Evolutionary conservation across 2,888 invertebrate genomes (phyloP).

Genomic region (Elysia crispata): DNA sequence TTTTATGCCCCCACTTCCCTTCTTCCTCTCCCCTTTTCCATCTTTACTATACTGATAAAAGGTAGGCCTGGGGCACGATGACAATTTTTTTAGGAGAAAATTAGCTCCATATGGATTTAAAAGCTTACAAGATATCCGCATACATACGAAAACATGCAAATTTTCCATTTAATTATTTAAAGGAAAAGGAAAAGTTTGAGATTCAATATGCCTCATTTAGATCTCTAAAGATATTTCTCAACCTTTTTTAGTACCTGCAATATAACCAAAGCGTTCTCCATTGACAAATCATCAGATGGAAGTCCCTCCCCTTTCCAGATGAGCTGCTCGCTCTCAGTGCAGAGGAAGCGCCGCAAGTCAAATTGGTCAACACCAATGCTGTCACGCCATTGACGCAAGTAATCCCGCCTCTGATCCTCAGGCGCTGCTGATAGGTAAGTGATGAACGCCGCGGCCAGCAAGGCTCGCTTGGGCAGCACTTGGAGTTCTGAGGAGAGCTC

Average conservation of each 20-base stretch:
- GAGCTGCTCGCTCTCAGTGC: constrained; percentile 86
- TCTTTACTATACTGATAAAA: too few species aligned
- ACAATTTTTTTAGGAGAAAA: too few species aligned
- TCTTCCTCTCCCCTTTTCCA: too few species aligned
- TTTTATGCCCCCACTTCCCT: too few species aligned
- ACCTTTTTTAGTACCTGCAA: constrained; percentile 82
- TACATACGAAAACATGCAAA: too few species aligned
- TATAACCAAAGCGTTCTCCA: constrained; percentile 89
- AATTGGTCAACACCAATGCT: constrained; percentile 77
- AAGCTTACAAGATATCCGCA: too few species aligned
- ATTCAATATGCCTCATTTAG: too few species aligned
- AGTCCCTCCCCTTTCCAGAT: constrained; percentile 92
- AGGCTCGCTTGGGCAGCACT: constrained; percentile 83
- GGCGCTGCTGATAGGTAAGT: constrained; percentile 85
- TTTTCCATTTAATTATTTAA: too few species aligned
- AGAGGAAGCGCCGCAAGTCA: constrained; percentile 81
- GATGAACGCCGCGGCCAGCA: constrained; percentile 88
- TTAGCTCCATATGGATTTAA: too few species aligned
- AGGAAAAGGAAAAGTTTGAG: too few species aligned
- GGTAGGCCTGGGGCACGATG: too few species aligned
- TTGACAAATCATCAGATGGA: constrained; percentile 86
- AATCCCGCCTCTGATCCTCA: constrained; percentile 83
- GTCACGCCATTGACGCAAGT: constrained; percentile 78
- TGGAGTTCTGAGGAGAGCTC: constrained; percentile 82
- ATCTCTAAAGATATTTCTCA: too few species aligned